A percentile compares a stretch with the other conserved stretches of the same genome.
phyloP scores from a whole-genome alignment of 2,888 invertebrate genomes.

The Prosopocoilus inquinatus region DNA sequence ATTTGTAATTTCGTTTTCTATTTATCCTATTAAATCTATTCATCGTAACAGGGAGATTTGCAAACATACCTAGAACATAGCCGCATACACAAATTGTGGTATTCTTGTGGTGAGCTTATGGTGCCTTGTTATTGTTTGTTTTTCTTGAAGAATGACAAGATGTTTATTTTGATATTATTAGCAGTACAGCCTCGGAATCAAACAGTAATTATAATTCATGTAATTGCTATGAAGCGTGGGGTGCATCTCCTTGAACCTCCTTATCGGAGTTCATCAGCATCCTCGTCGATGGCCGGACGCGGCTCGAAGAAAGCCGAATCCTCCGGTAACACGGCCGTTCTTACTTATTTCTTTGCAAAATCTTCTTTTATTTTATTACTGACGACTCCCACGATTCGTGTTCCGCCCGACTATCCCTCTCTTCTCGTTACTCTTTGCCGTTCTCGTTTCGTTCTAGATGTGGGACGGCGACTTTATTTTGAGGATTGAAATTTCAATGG shows the following conservation, averaged over 20 bases:
- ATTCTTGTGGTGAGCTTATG: not conserved
- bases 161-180: constrained; percentile 14
- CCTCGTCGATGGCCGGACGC: constrained; percentile 16
- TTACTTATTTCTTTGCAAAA: constrained; percentile 12
- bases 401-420: not conserved
- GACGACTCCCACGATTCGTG: constrained; percentile 14
- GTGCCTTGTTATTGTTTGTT: not conserved
- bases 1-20: too few species aligned
- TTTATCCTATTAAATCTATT: not conserved
- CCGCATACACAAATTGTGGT: not conserved
- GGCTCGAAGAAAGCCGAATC: constrained; percentile 14
- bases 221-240: constrained; percentile 35
- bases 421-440: not conserved
- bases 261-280: constrained; percentile 32
- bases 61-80: not conserved
- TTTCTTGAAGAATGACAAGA: not conserved
- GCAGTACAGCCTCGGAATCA: constrained; percentile 18
- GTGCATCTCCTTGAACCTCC: constrained; percentile 32
- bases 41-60: not conserved
- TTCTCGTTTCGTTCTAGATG: not conserved
- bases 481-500: constrained; percentile 7
- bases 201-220: constrained; percentile 33
- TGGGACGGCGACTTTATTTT: constrained; percentile 5
- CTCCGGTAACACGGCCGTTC: constrained; percentile 10
- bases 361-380: constrained; percentile 9